Percentiles rank a stretch among this genome's conserved stretches.
phyloP scores from a whole-genome alignment of 37 sponge, comb jelly and placozoan species.

The Ephydatia muelleri region DNA sequence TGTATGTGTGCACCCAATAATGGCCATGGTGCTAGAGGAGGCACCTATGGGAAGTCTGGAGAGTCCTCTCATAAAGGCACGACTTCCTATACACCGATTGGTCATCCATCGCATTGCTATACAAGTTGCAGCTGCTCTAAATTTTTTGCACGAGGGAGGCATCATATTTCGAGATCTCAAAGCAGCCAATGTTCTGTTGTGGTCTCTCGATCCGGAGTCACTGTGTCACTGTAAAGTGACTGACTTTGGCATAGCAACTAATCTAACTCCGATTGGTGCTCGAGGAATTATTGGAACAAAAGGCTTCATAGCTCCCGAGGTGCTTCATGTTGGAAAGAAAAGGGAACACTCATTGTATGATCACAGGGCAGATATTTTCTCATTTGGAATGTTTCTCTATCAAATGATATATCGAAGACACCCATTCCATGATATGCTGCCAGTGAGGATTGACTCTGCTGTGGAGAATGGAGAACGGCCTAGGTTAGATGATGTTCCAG shows the following conservation, averaged over 20 bases:
- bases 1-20: slow-evolving; percentile 67
- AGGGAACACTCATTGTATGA: slow-evolving; percentile 73
- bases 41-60: slow-evolving; percentile 82
- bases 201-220: slow-evolving; percentile 77
- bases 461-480: slow-evolving; percentile 74
- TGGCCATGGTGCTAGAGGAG: slow-evolving; percentile 85
- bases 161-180: slow-evolving; percentile 90
- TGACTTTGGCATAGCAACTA: slow-evolving; percentile 82
- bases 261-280: slow-evolving; percentile 70
- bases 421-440: slow-evolving; percentile 66
- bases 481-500: slow-evolving; percentile 65
- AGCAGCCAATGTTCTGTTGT: slow-evolving; percentile 85
- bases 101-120: slow-evolving; percentile 72
- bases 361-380: slow-evolving; percentile 82
- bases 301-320: slow-evolving; percentile 93
- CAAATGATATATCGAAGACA: slow-evolving; percentile 77
- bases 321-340: slow-evolving; percentile 65
- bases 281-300: slow-evolving; percentile 76
- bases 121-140: slow-evolving; percentile 79
- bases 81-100: slow-evolving; percentile 59
- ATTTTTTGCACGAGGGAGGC: slow-evolving; percentile 68
- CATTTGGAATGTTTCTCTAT: slow-evolving; percentile 88
- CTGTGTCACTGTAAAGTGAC: slow-evolving; percentile 83
- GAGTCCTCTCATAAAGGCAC: slow-evolving; percentile 56
- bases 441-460: slow-evolving; percentile 49